Evolutionary conservation across 1,140 invertebrate genomes (phyloP), one percentile per base, ranked within the genome.

Genomic region (Cherax quadricarinatus): DNA sequence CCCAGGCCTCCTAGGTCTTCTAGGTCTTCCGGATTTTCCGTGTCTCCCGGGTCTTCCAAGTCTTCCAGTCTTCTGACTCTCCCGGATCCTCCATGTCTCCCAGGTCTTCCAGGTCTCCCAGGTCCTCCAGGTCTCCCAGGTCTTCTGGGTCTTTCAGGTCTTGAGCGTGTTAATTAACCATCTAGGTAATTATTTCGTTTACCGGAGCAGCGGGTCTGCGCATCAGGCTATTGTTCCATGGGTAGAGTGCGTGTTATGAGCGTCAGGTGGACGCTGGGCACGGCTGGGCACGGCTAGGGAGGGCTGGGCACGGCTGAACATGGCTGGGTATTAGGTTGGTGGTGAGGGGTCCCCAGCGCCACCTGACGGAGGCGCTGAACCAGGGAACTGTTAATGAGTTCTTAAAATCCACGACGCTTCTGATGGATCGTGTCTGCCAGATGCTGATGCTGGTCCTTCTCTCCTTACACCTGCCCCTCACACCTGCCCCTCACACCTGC

Each of bases 171-270:
- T 88, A 51, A 88, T 88, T 88, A 88, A 88, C 70, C 49, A 48
- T 48, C 86, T n/a, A 4, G 21, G 86, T 88, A 88, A 88, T 88
- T 79, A 88, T 88, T 88, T 70, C 73, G 79, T 88, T 88, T 78
- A 57, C 86, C 86, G 79, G 70, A 1, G 30, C 41, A 79, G 30
- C 75, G 86, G 18, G 49, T 70, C 9, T 73, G 49, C 30, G 18
- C 86, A 49, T 49, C 21, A 51, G 4, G 51, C 86, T 79, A 57
- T 88, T 88, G 86, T 88, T 53, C 51, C 53, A 53, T 2, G 53
- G 9, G 1, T 6, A 24, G 5, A 5, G 21, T 51, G 49, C 24
- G 21, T 12, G 51, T 57, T 53, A 12, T 30, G 21, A 12, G 73
- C 73, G 75, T 73, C 73, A 88, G 86, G 49, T 88, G 86, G 86